Evolutionary conservation across 2,888 invertebrate species (phyloP).

Genomic region (Eilema griseolum): DNA sequence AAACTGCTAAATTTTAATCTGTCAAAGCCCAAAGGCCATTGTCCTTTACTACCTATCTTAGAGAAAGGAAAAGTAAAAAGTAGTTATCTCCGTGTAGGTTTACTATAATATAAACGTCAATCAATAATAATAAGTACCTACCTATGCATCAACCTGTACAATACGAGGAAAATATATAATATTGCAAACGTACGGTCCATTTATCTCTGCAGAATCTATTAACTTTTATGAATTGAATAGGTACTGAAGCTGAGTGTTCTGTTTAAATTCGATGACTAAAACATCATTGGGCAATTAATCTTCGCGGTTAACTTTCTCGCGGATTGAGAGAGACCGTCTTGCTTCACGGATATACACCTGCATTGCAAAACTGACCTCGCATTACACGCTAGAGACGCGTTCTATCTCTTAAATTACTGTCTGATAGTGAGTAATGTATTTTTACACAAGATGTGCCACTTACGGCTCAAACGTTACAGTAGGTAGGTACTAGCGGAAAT

Average conservation of each 20-base stretch:
- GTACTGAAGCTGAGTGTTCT: constrained; percentile 5
- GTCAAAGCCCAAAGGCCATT: not conserved
- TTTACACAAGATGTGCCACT: constrained; percentile 53
- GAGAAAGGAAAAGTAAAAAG: too few species aligned
- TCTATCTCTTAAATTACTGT: not conserved
- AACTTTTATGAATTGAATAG: constrained; percentile 2
- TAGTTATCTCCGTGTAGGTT: too few species aligned
- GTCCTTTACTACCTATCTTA: too few species aligned
- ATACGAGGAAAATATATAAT: constrained; percentile 16
- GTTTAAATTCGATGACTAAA: constrained; percentile 38
- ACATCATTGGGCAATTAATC: constrained; percentile 34
- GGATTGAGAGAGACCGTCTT: constrained; percentile 20
- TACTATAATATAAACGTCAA: not conserved
- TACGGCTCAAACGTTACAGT: constrained; percentile 40
- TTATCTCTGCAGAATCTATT: constrained; percentile 10
- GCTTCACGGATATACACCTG: constrained; percentile 28
- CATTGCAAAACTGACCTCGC: constrained; percentile 13
- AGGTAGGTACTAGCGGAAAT: constrained; percentile 69
- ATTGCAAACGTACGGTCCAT: not conserved
- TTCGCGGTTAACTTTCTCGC: constrained; percentile 39
- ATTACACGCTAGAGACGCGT: constrained; percentile 1
- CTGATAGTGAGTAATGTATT: constrained; percentile 40
- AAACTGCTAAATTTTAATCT: not conserved
- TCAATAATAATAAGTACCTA: not conserved
- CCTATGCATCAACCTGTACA: constrained; percentile 3